Base-by-base conservation (phyloP, 2,797 vertebrate genomes). In the Falco peregrinus region DNA sequence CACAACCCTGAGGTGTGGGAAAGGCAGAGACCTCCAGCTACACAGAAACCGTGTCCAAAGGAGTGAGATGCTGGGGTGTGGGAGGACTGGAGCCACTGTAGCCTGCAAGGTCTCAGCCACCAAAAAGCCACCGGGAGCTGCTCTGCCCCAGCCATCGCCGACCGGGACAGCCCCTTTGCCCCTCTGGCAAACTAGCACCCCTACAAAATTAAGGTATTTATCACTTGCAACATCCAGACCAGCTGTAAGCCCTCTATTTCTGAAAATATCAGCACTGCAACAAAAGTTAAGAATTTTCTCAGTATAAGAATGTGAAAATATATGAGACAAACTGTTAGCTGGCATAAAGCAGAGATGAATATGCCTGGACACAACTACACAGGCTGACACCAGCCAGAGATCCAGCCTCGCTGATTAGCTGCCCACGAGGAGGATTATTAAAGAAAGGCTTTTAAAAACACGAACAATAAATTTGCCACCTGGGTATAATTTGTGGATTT, bases 401-500 rank as follows among this genome's bases (percentile, higher is more conserved):
- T 88, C 54, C 92, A 76, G 69, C 50, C 54, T 33, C 1, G 1
- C 79, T 53, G 59, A 81, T 79, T 28, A 76, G 54, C 59, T 0
- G 1, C 69, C 67, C 67, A 50, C 11, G 5, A 89, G 60, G 60
- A 95, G 76, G 82, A 82, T 91, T 90, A 82, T 11, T 54, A 26
- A 39, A 75, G 81, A 86, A 78, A 70, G 24, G 41, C 68, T 60
- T 93, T 69, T 64, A 68, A 83, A 71, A 90, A 50, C 74, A 71
- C 0, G 5, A 83, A 85, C 79, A 96, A 89, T 92, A 84, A 82
- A 92, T 76, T 71, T 93, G 93, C 75, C 93, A 93, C 87, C 90
- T 82, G 91, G 75, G 86, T 86, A 70, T 81, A 73, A 87, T 94
- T 92, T 89, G 77, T 74, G 89, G 90, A n/a, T 84, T 90, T 84